A percentile compares a stretch with the other conserved stretches of the same genome.
These are phyloP conservation scores for Piezodorus guildinii DNA, from an alignment of 1,140 invertebrate species.

Conservation along the genomic window DNA sequence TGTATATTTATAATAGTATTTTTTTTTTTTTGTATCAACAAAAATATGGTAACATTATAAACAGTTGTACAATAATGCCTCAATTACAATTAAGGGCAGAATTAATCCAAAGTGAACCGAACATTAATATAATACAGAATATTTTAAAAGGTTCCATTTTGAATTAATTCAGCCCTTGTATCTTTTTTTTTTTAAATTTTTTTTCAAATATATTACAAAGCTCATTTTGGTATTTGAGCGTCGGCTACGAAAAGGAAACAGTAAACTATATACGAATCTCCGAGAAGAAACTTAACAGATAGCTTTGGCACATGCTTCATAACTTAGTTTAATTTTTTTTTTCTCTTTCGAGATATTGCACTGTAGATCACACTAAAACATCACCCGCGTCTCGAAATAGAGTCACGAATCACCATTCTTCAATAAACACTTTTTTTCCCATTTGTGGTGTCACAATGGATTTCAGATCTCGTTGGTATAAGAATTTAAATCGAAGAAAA, in stretches of 20 bases:
- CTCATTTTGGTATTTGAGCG: constrained; percentile 21
- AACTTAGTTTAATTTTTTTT: background rate
- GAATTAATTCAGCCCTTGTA: background rate
- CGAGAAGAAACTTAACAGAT: constrained; percentile 8
- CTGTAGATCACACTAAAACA: constrained; percentile 7
- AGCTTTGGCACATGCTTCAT: constrained; percentile 20
- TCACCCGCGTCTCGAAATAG: too few relatives aligned
- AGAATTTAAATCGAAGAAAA: too few relatives aligned
- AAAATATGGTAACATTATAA: constrained; percentile 16
- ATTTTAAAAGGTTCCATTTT: constrained; percentile 5
- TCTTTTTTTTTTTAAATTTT: too few relatives aligned
- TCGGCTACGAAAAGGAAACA: constrained; percentile 13
- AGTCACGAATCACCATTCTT: too few relatives aligned
- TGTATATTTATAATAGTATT: background rate
- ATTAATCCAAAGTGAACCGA: background rate
- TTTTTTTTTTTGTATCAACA: constrained; percentile 4
- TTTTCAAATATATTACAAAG: constrained; percentile 16
- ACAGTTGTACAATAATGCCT: constrained; percentile 2
- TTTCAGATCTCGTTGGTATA: too few relatives aligned
- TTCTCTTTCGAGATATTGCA: constrained; percentile 6
- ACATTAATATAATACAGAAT: background rate
- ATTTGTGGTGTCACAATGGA: too few relatives aligned
- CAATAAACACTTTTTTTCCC: too few relatives aligned
- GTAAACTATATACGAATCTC: constrained; percentile 8
- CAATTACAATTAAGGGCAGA: background rate